Base-by-base conservation (phyloP, 2,888 invertebrate genomes). In the Idaea straminata region DNA sequence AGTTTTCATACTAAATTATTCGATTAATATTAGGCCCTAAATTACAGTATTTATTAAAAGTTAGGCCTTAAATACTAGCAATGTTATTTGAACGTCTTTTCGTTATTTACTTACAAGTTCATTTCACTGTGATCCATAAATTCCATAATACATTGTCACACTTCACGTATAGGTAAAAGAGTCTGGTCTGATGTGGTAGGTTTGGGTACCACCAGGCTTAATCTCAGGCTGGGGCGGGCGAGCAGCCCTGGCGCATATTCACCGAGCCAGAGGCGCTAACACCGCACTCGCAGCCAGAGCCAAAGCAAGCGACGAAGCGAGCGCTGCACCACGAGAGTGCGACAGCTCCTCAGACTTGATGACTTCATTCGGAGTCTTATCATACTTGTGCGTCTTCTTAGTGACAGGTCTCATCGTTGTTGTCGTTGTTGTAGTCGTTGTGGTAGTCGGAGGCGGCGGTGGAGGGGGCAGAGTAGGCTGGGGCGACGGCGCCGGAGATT, bases 321-420 rank as follows among this genome's bases (percentile, higher is more conserved):
- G 76, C 15, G 92, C 91, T 1, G 93, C 90, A 4, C 92, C 92
- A 59, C 93, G 85, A 1, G 92, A 92, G 84, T 96, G 96, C 66
- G 97, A 97, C 83, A 98, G 92, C 93, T 97, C 97, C 91, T 98
- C 98, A 86, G 97, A 98, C 93, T 98, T 98, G 80, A 97, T 97
- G 77, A 98, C 97, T 90, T 98, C 98, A 89, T 98, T 98, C 69
- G 96, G 97, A 88, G 96, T 95, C 87, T 97, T 97, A 83, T 97
- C 97, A 83, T 96, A 96, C 86, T 96, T 96, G 93, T 96, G 97
- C 96, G 95, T 94, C 91, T 94, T 94, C 92, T 96, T 96, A 77
- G 96, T 95, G 77, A 95, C 94, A 63, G 95, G 94, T 79, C 95
- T 95, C 78, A 92, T 65, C 5, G 92, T 91, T 1, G 92, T 89